Conservation (phyloP, 2,888 invertebrate species). For the Dynastes maya region DNA sequence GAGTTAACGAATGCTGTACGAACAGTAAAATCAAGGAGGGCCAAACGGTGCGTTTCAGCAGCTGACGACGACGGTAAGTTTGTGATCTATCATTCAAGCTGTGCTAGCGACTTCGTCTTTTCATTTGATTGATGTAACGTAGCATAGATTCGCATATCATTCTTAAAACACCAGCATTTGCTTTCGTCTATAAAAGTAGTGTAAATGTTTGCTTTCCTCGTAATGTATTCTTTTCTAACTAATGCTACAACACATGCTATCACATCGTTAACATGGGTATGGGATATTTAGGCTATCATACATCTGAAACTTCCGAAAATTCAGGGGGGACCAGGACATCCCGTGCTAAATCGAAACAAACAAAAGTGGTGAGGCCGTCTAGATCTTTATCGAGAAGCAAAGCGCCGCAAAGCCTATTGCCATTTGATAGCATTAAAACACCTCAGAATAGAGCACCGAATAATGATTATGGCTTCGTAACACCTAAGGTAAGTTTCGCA, state of each 20-base stretch:
- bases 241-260: constrained; percentile 46
- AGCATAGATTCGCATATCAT: background rate
- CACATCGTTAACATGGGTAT: constrained; percentile 40
- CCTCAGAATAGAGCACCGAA: constrained; percentile 53
- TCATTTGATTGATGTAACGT: too few species aligned
- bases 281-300: constrained; percentile 63
- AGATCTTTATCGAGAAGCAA: constrained; percentile 59
- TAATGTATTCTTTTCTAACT: constrained; percentile 32
- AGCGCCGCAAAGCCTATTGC: constrained; percentile 38
- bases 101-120: background rate
- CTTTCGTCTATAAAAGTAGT: background rate
- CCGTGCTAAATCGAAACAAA: constrained; percentile 24
- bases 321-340: constrained; percentile 57
- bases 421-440: constrained; percentile 52
- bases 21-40: constrained; percentile 16
- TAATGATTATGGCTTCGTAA: constrained; percentile 60
- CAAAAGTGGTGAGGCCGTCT: constrained; percentile 53
- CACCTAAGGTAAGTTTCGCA: constrained; percentile 62
- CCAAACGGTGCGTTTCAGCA: constrained; percentile 37
- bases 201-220: background rate
- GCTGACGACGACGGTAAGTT: constrained; percentile 39
- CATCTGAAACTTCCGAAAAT: constrained; percentile 62
- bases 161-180: background rate
- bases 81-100: background rate
- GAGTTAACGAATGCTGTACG: constrained; percentile 21